Evolutionary conservation across 2,797 vertebrate species (phyloP), one percentile per base, ranked within the genome.

Genomic region (Mormyrops attenuatus): DNA sequence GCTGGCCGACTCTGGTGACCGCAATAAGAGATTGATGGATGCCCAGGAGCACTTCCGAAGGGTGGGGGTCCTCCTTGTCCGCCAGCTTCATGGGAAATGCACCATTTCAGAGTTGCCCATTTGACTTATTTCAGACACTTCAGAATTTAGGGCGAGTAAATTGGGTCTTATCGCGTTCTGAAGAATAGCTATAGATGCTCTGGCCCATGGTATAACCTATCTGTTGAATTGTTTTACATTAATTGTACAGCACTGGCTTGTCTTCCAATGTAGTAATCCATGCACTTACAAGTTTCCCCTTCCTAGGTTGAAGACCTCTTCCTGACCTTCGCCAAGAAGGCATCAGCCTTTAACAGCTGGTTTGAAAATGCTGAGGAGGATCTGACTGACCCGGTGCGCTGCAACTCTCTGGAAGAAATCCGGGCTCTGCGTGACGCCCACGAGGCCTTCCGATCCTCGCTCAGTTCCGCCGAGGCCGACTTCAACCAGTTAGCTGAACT

Each of bases 321-420:
- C 97, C 95, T 99, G 93, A 99, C 98, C 1, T 99, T 99, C 0
- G 99, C 99, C n/a, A 99, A 99, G 94, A 99, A 99, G 92, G 99
- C 99, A 0, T 99, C 98, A 0, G 98, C 99, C 88, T 99, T 99
- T 93, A 99, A 99, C 97, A 99, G 98, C 91, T 99, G 98, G 99
- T 99, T 99, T 91, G 99, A 99, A 94, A 99, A 99, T 0, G 99
- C 99, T 0, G 98, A 99, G 92, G 99, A 99, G 92, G 99, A 99
- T 66, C 92, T 99, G 91, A 99, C 99, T 0, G 99, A 99, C 90
- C 99, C 99, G 0, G 98, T 99, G 90, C 96, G 98, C 92, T 99
- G 99, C 93, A 99, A 99, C 95, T 99, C 99, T 0, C 95, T 99
- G 95, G 99, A 99, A 90, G 99, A 99, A 91, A 99, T 99, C 95